Base-by-base conservation (phyloP, 1,140 invertebrate species). In the Oreohelix idahoensis region DNA sequence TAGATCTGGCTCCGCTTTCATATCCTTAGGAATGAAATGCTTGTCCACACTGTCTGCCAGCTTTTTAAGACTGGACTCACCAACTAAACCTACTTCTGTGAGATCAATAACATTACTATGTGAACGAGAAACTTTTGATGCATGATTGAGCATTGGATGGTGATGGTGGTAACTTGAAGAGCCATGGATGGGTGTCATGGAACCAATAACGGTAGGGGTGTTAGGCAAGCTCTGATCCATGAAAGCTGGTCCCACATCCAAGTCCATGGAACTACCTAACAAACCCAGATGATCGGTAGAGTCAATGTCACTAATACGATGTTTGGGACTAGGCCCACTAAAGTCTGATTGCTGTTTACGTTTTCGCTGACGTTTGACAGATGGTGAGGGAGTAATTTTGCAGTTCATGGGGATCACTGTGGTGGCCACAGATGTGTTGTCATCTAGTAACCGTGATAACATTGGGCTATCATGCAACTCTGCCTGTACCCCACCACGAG, bases 401-500 rank as follows among this genome's bases (percentile, higher is more conserved):
- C 76, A 49, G 51, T 49, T 82, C 80, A 82, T 53, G 20, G 76
- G 85, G 42, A 84, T 80, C 58, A 88, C 80, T 53, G 78, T 86
- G 38, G 89, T 85, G 45, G 86, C 85, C 17, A 91, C 89, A 39
- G 90, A 87, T 23, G 91, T 90, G 29, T 91, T 86, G 85, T 93
- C 92, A 81, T 92, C 92, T 32, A 93, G 85, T 66, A 93, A 88
- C 85, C 88, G 92, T 84, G 93, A 92, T 78, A 93, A 85, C 91
- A 93, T 93, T 45, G 92, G 88, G 83, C 89, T 89, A 70, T 91
- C 86, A 75, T 86, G 84, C 39, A 88, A 74, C 42, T 79, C 88
- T 45, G 85, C 86, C 80, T 87, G 86, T 0, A 77, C 51, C 74
- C 74, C 69, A 63, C 75, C 73, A 53, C 71, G 15, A 49, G n/a